Percentiles rank a stretch among this genome's conserved stretches.
Conservation (phyloP, 2,113 vertebrate species). For the Sclerurus mexicanus region DNA sequence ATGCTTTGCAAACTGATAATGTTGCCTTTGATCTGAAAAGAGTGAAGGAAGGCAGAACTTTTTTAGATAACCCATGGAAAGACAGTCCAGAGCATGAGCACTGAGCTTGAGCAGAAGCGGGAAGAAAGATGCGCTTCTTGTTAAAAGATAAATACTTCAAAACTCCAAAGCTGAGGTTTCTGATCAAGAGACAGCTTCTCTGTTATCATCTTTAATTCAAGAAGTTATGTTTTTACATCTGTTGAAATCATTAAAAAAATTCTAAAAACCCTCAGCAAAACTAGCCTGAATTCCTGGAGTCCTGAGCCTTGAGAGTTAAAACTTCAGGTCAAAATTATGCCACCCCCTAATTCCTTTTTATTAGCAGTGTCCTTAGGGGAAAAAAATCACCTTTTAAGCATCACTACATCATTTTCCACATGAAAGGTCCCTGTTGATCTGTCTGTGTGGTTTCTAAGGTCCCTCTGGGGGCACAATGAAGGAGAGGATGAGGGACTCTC, state of each 20-base stretch:
- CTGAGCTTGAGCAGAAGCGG: not conserved
- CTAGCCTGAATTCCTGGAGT: not conserved
- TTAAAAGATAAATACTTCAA: slow-evolving; percentile 9
- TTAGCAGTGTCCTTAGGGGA: not conserved
- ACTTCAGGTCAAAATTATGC: not conserved
- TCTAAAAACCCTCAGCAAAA: not conserved
- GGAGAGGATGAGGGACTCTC: not conserved
- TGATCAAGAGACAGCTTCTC: not conserved
- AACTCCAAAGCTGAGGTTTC: not conserved
- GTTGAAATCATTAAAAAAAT: not conserved
- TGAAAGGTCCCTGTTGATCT: not conserved
- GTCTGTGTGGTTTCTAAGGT: not conserved
- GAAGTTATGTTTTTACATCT: not conserved
- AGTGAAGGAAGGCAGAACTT: slow-evolving; percentile 47
- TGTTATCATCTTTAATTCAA: not conserved
- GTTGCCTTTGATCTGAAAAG: slow-evolving; percentile 55
- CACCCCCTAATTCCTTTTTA: not conserved
- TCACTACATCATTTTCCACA: not conserved
- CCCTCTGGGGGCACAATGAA: too few species aligned
- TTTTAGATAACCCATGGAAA: slow-evolving; percentile 37
- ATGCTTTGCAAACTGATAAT: slow-evolving; percentile 59
- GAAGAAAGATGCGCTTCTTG: not conserved
- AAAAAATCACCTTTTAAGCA: not conserved
- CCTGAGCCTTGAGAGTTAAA: not conserved
- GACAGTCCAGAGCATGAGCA: not conserved